Conservation (phyloP, 2,797 vertebrate genomes). For the Graptemys geographica region DNA sequence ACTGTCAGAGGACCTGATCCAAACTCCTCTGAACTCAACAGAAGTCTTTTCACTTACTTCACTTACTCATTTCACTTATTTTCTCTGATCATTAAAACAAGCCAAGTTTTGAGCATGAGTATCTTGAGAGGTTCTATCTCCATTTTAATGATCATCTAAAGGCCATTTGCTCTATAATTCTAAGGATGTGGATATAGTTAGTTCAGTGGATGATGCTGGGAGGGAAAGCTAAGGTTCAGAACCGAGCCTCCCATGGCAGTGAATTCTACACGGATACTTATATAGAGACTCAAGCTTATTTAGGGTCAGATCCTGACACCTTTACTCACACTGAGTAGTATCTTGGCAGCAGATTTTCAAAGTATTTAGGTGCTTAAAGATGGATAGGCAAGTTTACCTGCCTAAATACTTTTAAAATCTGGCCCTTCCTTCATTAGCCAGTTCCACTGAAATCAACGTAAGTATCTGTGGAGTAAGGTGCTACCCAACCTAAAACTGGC, state of each 20-base stretch:
- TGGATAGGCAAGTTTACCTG: not conserved
- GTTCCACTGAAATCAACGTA: not conserved
- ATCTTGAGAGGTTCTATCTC: not conserved
- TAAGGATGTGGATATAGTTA: not conserved
- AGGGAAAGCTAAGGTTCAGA: not conserved
- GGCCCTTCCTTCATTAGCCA: not conserved
- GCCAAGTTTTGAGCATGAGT: not conserved
- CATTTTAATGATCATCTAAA: not conserved
- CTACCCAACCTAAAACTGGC: not conserved
- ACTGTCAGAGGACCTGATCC: not conserved
- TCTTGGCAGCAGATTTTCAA: not conserved
- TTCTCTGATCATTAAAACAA: not conserved
- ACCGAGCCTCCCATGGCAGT: not conserved
- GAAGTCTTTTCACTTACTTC: not conserved
- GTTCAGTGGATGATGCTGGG: not conserved
- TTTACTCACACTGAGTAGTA: not conserved
- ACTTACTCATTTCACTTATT: not conserved
- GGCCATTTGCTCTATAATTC: not conserved
- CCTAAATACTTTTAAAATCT: not conserved
- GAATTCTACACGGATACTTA: not conserved
- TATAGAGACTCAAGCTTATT: not conserved
- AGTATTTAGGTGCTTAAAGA: not conserved
- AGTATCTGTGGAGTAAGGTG: not conserved
- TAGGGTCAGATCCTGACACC: not conserved
- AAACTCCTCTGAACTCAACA: not conserved